phyloP scores from a whole-genome alignment of 2,888 invertebrate genomes.

The Cephus nigrinus region DNA sequence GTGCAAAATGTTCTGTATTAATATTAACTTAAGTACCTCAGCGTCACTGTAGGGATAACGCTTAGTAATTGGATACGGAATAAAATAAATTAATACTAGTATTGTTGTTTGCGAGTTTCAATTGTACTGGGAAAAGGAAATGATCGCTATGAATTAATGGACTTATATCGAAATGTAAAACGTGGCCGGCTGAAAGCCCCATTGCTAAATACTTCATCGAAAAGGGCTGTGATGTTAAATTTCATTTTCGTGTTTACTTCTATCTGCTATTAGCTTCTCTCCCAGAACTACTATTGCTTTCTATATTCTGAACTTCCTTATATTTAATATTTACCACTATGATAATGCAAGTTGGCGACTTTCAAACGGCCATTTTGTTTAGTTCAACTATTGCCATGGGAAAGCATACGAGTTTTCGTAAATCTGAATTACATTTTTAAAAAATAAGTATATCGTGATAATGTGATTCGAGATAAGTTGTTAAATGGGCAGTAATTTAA shows the following conservation, averaged over 20 bases:
- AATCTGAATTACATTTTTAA: background rate
- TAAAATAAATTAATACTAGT: slow-evolving; percentile 5
- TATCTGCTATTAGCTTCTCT: background rate
- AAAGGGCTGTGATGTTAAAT: background rate
- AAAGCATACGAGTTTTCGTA: too few species aligned
- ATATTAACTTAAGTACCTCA: background rate
- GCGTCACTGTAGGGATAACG: background rate
- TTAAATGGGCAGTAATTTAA: background rate
- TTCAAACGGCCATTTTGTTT: background rate
- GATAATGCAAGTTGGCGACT: too few species aligned
- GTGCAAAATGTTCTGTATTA: background rate
- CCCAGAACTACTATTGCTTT: background rate
- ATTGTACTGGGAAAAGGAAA: background rate
- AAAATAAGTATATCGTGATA: background rate
- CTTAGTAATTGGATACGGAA: background rate
- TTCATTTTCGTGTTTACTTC: background rate
- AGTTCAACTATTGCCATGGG: too few species aligned
- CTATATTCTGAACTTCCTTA: background rate
- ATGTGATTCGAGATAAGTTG: background rate
- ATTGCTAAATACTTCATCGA: background rate
- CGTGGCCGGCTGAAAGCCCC: background rate
- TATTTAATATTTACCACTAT: background rate
- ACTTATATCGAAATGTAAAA: background rate
- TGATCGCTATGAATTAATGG: background rate
- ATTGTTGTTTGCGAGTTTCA: background rate